Conservation (phyloP, 1,140 invertebrate species). For the Temnothorax nylanderi region DNA sequence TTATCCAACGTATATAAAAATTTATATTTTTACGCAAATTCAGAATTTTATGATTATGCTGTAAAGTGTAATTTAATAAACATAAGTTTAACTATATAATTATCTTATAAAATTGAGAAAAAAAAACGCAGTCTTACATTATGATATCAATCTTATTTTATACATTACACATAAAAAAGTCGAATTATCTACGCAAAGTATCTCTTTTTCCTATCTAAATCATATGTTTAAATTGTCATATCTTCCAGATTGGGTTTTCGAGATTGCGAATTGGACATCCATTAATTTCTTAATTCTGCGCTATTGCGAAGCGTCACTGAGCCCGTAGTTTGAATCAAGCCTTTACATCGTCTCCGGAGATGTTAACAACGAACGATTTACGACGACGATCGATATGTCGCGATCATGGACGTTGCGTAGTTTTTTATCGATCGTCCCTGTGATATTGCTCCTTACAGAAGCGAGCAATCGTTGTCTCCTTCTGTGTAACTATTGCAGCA, state of each 20-base stretch:
- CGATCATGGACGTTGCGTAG: conserved; percentile 27
- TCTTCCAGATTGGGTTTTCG: neutral
- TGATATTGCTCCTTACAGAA: neutral
- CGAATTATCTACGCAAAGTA: conserved; percentile 1
- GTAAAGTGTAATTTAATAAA: neutral
- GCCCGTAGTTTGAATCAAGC: conserved; percentile 58
- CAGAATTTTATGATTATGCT: neutral
- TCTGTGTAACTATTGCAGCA: conserved; percentile 37
- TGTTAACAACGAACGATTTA: conserved; percentile 16
- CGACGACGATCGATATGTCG: neutral
- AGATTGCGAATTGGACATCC: neutral
- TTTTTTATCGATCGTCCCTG: conserved; percentile 23
- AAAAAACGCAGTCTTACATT: conserved; percentile 8
- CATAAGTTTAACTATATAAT: conserved; percentile 5
- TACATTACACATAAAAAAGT: neutral
- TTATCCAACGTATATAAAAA: neutral
- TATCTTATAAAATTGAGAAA: conserved; percentile 2
- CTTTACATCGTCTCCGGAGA: conserved; percentile 44
- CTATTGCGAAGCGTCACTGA: conserved; percentile 8
- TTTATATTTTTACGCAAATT: neutral
- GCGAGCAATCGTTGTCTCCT: conserved; percentile 39
- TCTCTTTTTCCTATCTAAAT: neutral
- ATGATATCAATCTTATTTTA: neutral
- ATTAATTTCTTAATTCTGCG: neutral
- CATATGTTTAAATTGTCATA: neutral